Percentiles rank a stretch among this genome's conserved stretches.
phyloP scores from a whole-genome alignment of 2,113 vertebrate genomes.

The Lagopus leucura region DNA sequence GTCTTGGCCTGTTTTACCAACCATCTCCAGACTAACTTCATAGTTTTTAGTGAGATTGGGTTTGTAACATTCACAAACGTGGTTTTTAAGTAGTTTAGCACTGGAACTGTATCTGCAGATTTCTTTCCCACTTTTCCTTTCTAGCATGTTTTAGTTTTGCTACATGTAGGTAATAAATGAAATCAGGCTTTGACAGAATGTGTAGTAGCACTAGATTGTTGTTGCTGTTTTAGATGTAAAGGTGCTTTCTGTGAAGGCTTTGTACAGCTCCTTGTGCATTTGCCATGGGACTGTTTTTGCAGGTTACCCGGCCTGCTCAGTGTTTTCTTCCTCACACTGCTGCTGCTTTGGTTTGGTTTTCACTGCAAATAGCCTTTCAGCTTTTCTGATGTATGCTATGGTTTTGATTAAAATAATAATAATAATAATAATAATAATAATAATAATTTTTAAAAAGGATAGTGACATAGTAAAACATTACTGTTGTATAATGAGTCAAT shows the following conservation, averaged over 20 bases:
- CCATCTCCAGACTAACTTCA: neutral
- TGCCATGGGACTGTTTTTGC: neutral
- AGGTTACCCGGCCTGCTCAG: neutral
- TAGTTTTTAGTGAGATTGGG: neutral
- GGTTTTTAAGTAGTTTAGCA: neutral
- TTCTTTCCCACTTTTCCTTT: neutral
- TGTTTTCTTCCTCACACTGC: neutral
- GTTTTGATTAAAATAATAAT: neutral
- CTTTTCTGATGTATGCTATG: neutral
- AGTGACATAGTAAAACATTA: neutral
- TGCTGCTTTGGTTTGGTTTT: neutral
- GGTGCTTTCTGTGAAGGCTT: neutral
- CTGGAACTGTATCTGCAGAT: neutral
- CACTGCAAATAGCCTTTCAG: slow-evolving; percentile 7
- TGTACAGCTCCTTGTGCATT: neutral
- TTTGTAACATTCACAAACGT: neutral
- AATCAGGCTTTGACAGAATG: neutral
- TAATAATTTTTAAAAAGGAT: neutral
- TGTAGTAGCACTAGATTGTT: neutral
- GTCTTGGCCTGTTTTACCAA: neutral
- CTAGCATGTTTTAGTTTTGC: neutral
- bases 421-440: neutral
- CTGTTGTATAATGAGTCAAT: neutral
- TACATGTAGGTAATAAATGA: neutral
- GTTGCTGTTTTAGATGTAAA: neutral